Evolutionary conservation across 2,888 invertebrate species (phyloP).

Genomic region (Agriotes lineatus): DNA sequence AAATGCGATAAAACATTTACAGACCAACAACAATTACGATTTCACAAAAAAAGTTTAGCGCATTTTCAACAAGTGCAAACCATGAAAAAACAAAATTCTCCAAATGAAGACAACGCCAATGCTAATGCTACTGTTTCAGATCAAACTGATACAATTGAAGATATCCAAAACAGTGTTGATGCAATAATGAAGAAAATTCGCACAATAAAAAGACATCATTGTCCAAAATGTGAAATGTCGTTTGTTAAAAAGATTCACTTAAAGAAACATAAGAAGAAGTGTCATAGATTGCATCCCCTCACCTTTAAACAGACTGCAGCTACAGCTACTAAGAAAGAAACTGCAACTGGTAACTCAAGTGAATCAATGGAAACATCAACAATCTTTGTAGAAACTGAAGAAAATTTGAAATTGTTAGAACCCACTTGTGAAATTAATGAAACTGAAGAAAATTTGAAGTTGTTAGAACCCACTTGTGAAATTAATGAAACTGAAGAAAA

Average conservation of each 20-base stretch:
- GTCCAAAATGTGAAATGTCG: constrained; percentile 14
- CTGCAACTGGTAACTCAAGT: not conserved
- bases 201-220: constrained; percentile 27
- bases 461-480: too few relatives aligned
- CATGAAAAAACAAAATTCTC: constrained; percentile 15
- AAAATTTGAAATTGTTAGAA: too few relatives aligned
- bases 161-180: constrained; percentile 27
- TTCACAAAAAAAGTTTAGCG: constrained; percentile 38
- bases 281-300: not conserved
- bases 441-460: too few relatives aligned
- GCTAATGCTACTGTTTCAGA: not conserved
- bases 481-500: too few relatives aligned
- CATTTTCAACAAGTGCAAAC: constrained; percentile 33
- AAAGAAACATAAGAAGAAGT: constrained; percentile 27
- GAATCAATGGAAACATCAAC: too few relatives aligned
- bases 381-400: too few relatives aligned
- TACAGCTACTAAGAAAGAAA: not conserved
- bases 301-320: not conserved
- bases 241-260: constrained; percentile 32
- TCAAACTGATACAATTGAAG: constrained; percentile 15
- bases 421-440: too few relatives aligned
- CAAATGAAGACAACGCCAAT: not conserved
- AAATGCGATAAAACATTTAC: constrained; percentile 30
- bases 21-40: constrained; percentile 13
- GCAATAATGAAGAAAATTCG: constrained; percentile 30